A percentile compares a stretch with the other conserved stretches of the same genome.
These are phyloP conservation scores for Eufriesea mexicana DNA, from an alignment of 1,140 invertebrate species.

Conservation along the genomic window DNA sequence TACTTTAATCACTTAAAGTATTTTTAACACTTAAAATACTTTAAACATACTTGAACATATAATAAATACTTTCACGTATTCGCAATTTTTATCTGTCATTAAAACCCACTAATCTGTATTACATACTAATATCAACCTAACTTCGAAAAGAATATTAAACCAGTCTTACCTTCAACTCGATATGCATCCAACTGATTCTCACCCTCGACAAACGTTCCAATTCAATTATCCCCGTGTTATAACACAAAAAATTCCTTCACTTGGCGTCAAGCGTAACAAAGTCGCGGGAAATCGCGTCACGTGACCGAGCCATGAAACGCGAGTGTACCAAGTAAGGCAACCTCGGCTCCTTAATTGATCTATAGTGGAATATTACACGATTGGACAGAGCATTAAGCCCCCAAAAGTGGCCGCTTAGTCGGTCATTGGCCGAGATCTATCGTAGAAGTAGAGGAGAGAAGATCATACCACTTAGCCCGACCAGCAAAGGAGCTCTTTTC, in stretches of 20 bases:
- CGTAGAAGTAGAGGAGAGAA: slow-evolving; percentile 65
- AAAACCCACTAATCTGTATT: too few species aligned
- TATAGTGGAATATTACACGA: slow-evolving; percentile 78
- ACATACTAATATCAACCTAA: too few species aligned
- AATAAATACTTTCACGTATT: too few species aligned
- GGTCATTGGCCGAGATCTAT: slow-evolving; percentile 76
- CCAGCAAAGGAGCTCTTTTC: slow-evolving; percentile 69
- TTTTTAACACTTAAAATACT: too few species aligned
- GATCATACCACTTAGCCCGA: slow-evolving; percentile 76
- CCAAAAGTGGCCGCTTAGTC: slow-evolving; percentile 68
- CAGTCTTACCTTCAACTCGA: too few species aligned
- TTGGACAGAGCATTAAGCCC: slow-evolving; percentile 64
- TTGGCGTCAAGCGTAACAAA: too few species aligned
- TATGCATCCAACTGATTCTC: too few species aligned
- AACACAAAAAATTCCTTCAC: not conserved
- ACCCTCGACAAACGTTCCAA: too few species aligned
- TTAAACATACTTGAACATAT: too few species aligned
- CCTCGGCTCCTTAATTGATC: slow-evolving; percentile 77
- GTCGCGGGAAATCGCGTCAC: not conserved
- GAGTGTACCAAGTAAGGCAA: not conserved
- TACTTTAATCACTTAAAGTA: too few species aligned
- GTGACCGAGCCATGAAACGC: not conserved
- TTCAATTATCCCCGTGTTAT: not conserved
- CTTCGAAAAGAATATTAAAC: too few species aligned
- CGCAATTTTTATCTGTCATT: too few species aligned